phyloP scores from a whole-genome alignment of 2,888 invertebrate genomes.

The Dynastes hyllus region DNA sequence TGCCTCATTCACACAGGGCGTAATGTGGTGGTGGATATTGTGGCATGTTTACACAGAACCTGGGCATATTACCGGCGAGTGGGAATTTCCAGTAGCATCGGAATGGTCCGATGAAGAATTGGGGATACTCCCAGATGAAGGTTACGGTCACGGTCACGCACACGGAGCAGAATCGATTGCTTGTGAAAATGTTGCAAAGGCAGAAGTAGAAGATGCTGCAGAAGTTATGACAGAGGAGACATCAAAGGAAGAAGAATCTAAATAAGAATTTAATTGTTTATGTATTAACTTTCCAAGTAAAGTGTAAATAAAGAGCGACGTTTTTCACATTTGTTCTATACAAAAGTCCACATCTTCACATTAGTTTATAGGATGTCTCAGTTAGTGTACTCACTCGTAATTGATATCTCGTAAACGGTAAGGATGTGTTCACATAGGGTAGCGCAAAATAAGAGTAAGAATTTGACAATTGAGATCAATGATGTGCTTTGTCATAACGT shows the following conservation, averaged over 20 bases:
- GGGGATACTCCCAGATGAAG: constrained; percentile 78
- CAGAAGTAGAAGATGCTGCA: neutral
- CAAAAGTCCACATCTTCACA: too few species aligned
- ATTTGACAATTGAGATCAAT: too few species aligned
- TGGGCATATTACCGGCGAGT: constrained; percentile 75
- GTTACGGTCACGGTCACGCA: neutral
- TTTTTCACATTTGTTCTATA: too few species aligned
- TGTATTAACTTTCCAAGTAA: too few species aligned
- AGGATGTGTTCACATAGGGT: too few species aligned
- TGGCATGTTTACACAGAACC: constrained; percentile 48
- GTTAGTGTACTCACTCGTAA: too few species aligned
- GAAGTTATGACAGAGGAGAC: neutral
- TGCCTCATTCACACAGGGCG: neutral
- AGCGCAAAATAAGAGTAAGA: too few species aligned
- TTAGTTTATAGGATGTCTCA: too few species aligned
- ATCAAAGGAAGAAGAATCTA: neutral
- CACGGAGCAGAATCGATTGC: neutral
- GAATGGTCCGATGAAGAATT: constrained; percentile 85
- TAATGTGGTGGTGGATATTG: constrained; percentile 47
- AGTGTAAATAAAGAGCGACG: too few species aligned
- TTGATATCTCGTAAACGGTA: too few species aligned
- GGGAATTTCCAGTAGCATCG: constrained; percentile 76
- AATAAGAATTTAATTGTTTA: too few species aligned
- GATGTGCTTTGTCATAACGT: too few species aligned
- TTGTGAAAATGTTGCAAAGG: neutral